Evolutionary conservation across 2,113 vertebrate species (phyloP).

Genomic region (Mandrillus leucophaeus): DNA sequence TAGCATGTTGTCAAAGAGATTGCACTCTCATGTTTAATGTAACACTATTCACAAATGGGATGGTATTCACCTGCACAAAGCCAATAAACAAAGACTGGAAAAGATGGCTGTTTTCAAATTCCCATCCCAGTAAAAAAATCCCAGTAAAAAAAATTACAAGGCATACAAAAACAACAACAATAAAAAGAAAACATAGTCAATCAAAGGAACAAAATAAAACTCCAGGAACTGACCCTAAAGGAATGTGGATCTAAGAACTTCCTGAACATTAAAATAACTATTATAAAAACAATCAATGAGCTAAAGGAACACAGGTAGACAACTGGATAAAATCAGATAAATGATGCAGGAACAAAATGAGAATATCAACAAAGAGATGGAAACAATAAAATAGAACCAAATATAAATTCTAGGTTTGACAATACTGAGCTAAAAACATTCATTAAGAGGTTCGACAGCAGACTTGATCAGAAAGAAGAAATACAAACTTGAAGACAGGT

Average conservation of each 20-base stretch:
- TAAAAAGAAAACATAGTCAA: not conserved
- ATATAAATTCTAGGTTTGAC: not conserved
- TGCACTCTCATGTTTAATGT: no score
- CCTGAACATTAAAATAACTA: not conserved
- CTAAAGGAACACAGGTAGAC: not conserved
- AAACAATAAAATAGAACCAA: not conserved
- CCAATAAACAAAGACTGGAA: not conserved
- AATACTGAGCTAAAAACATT: not conserved
- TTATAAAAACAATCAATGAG: not conserved
- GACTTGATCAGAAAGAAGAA: not conserved
- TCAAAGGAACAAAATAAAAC: not conserved
- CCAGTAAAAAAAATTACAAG: not conserved
- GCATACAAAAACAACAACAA: not conserved
- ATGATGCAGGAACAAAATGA: not conserved
- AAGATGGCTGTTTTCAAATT: not conserved
- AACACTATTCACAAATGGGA: not conserved
- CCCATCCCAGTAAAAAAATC: not conserved
- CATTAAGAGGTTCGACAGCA: not conserved
- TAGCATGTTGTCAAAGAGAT: no score
- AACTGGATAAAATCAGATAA: not conserved
- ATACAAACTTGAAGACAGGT: not conserved
- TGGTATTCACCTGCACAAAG: accelerated
- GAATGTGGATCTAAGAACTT: not conserved
- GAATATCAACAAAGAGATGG: not conserved
- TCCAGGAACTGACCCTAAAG: not conserved